Percentiles rank a stretch among this genome's conserved stretches.
phyloP scores from a whole-genome alignment of 1,140 invertebrate species.

The Nomia melanderi region DNA sequence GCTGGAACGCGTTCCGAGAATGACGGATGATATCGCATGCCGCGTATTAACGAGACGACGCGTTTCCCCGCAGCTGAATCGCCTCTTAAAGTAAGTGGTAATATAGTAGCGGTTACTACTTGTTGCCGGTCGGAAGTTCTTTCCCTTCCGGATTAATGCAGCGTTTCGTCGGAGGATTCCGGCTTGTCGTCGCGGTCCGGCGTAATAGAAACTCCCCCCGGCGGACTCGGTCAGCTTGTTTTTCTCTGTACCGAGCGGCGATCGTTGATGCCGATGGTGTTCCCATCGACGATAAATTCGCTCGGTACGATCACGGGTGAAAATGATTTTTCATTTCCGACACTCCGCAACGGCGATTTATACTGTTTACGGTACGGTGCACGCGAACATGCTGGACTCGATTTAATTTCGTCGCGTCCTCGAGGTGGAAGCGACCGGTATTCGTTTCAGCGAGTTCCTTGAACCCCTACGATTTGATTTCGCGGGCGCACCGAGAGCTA shows the following conservation, averaged over 20 bases:
- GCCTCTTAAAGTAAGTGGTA: not conserved
- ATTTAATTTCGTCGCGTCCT: constrained; percentile 21
- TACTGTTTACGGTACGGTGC: constrained; percentile 32
- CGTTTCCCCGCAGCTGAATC: no score
- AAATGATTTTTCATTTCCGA: constrained; percentile 41
- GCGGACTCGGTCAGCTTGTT: no score
- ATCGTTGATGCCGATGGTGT: not conserved
- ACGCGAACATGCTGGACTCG: constrained; percentile 1
- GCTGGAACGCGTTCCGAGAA: no score
- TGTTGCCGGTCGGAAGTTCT: not conserved
- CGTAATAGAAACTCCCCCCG: no score
- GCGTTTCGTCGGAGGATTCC: no score
- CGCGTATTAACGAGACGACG: no score
- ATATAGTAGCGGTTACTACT: not conserved
- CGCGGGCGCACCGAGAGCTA: no score
- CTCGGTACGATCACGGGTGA: not conserved
- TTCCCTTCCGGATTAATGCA: no score
- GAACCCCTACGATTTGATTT: no score
- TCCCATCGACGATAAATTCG: constrained; percentile 25
- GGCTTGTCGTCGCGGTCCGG: no score
- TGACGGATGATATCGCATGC: no score
- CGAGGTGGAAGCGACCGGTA: constrained; percentile 1
- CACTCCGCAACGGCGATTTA: constrained; percentile 29
- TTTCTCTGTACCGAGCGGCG: no score
- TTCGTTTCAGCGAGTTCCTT: constrained; percentile 19